Evolutionary conservation across 2,113 vertebrate species (phyloP).

Genomic region (Lamprologus tigripictilis): DNA sequence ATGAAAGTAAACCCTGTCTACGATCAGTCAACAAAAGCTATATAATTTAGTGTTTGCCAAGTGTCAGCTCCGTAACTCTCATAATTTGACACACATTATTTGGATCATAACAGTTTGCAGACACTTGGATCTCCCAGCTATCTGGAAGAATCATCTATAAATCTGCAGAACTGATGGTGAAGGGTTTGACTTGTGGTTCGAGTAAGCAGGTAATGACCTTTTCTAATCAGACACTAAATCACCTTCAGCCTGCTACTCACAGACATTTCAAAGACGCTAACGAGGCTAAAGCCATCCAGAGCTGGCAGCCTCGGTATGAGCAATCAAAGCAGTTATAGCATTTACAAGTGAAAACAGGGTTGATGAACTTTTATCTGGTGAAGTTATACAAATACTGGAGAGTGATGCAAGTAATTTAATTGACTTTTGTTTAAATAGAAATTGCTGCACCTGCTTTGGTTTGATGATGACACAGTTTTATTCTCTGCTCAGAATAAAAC

Average conservation of each 20-base stretch:
- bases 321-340: background rate
- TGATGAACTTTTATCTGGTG: background rate
- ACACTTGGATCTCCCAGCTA: background rate
- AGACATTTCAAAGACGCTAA: background rate
- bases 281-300: background rate
- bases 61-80: background rate
- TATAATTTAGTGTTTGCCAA: background rate
- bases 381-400: background rate
- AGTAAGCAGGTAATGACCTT: background rate
- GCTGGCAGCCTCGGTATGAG: background rate
- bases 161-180: background rate
- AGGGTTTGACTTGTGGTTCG: background rate
- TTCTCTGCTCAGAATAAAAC: background rate
- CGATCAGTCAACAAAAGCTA: conserved; percentile 7
- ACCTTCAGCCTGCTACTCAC: background rate
- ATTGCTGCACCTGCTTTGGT: background rate
- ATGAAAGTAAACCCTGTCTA: conserved; percentile 32
- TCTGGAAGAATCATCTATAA: background rate
- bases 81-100: conserved; percentile 21
- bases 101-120: background rate
- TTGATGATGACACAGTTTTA: background rate
- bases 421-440: background rate
- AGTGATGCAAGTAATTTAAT: background rate
- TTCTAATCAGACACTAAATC: background rate
- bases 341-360: background rate